Percentiles rank a stretch among this genome's conserved stretches.
Conservation (phyloP, 2,113 vertebrate genomes). For the Toxotes chatareus region DNA sequence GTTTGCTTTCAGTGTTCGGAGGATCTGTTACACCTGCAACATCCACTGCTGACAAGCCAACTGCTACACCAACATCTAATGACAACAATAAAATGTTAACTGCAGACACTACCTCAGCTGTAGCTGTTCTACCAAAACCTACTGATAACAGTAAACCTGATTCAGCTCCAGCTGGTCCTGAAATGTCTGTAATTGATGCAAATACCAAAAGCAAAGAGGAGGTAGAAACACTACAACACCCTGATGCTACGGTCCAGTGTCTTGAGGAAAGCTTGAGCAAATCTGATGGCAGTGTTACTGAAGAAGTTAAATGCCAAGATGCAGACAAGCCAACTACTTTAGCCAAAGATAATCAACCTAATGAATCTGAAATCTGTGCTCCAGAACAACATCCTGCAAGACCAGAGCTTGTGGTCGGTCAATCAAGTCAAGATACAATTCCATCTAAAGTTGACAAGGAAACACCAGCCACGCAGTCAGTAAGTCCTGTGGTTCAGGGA, state of each 20-base stretch:
- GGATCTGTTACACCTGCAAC: conserved; percentile 43
- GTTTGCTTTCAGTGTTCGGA: conserved; percentile 62
- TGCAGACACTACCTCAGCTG: conserved; percentile 38
- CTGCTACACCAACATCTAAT: conserved; percentile 70
- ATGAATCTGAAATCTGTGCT: conserved; percentile 45
- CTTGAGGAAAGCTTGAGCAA: conserved; percentile 22
- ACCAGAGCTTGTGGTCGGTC: conserved; percentile 18
- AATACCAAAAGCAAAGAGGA: conserved; percentile 28
- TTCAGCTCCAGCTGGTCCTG: neutral
- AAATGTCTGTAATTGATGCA: conserved; percentile 29
- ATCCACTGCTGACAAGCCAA: conserved; percentile 50
- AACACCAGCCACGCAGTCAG: conserved; percentile 12
- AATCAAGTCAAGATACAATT: conserved; percentile 44
- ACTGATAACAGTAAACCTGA: conserved; percentile 61
- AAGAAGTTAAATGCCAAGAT: conserved; percentile 45
- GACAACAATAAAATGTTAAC: conserved; percentile 51
- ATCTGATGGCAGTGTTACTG: conserved; percentile 28
- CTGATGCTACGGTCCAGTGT: conserved; percentile 11
- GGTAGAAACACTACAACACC: conserved; percentile 33
- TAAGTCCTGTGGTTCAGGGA: conserved; percentile 53
- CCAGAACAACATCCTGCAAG: conserved; percentile 26
- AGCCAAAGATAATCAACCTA: conserved; percentile 33
- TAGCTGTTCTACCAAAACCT: conserved; percentile 71
- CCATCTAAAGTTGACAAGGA: conserved; percentile 50
- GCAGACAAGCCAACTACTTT: conserved; percentile 21